These are phyloP conservation scores for Melipona beecheii DNA, from an alignment of 2,888 invertebrate genomes.

Conservation along the genomic window DNA sequence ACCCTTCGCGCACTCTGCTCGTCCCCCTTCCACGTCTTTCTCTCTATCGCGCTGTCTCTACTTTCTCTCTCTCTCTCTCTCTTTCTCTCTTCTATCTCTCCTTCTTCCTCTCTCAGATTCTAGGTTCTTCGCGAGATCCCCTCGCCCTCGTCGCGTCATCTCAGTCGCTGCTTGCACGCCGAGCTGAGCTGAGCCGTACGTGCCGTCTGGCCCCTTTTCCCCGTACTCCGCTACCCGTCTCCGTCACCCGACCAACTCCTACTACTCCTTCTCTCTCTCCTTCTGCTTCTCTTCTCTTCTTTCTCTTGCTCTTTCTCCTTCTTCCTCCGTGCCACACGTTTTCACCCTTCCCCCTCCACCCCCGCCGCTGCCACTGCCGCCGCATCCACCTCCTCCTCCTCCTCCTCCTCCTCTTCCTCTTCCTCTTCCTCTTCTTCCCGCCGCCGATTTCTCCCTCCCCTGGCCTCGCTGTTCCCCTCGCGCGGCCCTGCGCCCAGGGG, in stretches of 20 bases:
- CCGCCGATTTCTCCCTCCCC: constrained; percentile 57
- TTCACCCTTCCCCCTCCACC: constrained; percentile 42
- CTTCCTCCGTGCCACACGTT: constrained; percentile 26
- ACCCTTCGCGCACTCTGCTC: constrained; percentile 55
- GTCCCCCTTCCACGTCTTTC: constrained; percentile 39
- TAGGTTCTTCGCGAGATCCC: constrained; percentile 59
- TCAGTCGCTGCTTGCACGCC: constrained; percentile 67
- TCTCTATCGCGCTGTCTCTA: constrained; percentile 17
- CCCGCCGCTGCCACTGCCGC: constrained; percentile 21
- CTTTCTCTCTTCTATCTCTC: not conserved
- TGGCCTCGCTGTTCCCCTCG: constrained; percentile 56
- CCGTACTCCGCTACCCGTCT: constrained; percentile 53
- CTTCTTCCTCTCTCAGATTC: constrained; percentile 39
- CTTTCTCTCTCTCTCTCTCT: constrained; percentile 10
- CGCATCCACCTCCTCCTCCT: constrained; percentile 40
- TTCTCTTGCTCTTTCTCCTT: constrained; percentile 31
- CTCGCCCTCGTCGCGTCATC: constrained; percentile 56
- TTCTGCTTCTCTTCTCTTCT: constrained; percentile 32
- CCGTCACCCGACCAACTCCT: constrained; percentile 39
- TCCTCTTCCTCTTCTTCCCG: constrained; percentile 63
- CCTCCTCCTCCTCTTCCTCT: constrained; percentile 45
- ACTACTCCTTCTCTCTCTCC: constrained; percentile 44
- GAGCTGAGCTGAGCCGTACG: constrained; percentile 70
- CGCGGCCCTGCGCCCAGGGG: constrained; percentile 80
- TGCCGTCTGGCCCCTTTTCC: constrained; percentile 77